Base-by-base conservation (phyloP, 1,140 invertebrate genomes). In the Nasonia longicornis region DNA sequence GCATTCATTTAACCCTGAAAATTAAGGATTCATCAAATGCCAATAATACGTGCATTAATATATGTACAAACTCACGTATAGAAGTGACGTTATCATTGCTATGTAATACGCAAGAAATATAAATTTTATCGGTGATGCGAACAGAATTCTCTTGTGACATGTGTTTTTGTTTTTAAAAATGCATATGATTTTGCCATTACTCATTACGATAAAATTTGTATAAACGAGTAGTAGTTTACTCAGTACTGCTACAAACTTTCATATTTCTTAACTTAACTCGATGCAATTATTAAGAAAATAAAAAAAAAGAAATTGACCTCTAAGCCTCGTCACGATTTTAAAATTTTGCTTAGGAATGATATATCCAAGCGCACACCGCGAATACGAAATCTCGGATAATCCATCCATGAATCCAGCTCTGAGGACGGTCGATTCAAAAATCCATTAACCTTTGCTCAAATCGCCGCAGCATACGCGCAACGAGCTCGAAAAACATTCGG, bases 11-110 rank as follows among this genome's bases (percentile, higher is more conserved):
- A 31, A 74, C 12, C 7, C 38, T 26, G 16, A 16, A 16, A 58
- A 35, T 70, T 67, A 67, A 22, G 14, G 58, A 63, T 67, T 66
- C 22, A 77, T 12, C 52, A 74, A 58, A 58, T 74, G 20, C 16
- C 48, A 58, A 20, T 7, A 3, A 35, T 4, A 35, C 31, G 31
- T 6, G 31, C 4, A 26, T 26, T 26, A 26, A 26, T 26, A 26
- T 26, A 26, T 26, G 26, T 26, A 26, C 26, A 26, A 26, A 11
- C 58, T 35, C 58, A 29, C 14, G 22, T 52, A 26, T 26, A 26
- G 52, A 14, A 63, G 14, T 20, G 58, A 16, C 58, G 16, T n/a
- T 63, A 1, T 63, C 38, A 10, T 42, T 42, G 38, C 38, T 42
- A 42, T 35, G 31, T 35, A 35, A 6, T 8, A 42, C 58, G 58